Base-by-base conservation (phyloP, 1,140 invertebrate genomes). In the Conus betulinus region DNA sequence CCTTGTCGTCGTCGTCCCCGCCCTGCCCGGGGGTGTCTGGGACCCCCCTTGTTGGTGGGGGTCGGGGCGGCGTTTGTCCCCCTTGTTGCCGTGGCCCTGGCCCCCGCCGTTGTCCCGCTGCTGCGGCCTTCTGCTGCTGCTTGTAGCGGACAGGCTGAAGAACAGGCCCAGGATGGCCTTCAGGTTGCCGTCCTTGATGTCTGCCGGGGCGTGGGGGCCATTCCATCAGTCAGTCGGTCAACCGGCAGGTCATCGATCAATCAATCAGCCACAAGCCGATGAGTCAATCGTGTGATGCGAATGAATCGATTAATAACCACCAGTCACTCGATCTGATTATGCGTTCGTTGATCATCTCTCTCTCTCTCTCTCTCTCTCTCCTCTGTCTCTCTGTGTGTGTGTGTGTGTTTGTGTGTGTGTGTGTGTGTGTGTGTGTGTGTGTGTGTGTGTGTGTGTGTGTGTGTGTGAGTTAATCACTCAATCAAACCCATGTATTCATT, bases 81-180 rank as follows among this genome's bases (percentile, higher is more conserved):
- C 57, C 57, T n/a, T 71, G 67, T 71, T 71, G 67, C 20, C 6
- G 67, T 13, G 13, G 67, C 6, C 23, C 6, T 71, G 67, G 15
- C 11, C 0, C 11, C 13, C 67, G 13, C 67, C 67, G 67, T 20
- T 71, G 13, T 71, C 67, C 20, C 23, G 67, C 23, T 20, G 67
- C 17, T 20, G 67, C 23, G 67, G 67, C 88, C 95, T 99, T 99
- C 85, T 98, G 97, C 90, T 98, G 97, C 95, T 99, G 98, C 95
- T 98, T 96, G 89, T 93, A 98, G 86, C 98, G 96, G 98, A 99
- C 84, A 99, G 96, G 91, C 98, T 98, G 95, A 99, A 99, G 96
- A 99, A 98, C 82, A 99, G 96, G n/a, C 98, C 98, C 39, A 99
- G 96, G 84, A 99, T 98, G 53, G 98, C 97, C 96, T 98, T 98